phyloP scores from a whole-genome alignment of 2,113 vertebrate species.

The Hypocryptadius cinnamomeus region DNA sequence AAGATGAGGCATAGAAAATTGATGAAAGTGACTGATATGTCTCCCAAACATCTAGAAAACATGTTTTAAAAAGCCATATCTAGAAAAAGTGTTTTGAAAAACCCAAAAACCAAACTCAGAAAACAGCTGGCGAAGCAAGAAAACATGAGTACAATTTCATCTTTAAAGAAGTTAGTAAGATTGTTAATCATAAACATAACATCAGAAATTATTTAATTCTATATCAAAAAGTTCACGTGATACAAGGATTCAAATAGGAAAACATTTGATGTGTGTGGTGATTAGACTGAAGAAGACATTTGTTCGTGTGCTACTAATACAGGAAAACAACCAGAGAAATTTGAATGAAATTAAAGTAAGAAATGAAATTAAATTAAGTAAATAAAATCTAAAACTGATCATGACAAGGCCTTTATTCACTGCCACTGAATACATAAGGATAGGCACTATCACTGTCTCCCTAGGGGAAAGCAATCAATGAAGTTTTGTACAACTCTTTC shows the following conservation, averaged over 20 bases:
- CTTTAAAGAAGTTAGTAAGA: not conserved
- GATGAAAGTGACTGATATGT: not conserved
- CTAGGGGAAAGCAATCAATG: not conserved
- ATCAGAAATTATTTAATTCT: not conserved
- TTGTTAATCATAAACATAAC: not conserved
- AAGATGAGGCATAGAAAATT: not conserved
- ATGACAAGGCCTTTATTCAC: not conserved
- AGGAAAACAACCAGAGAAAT: not conserved
- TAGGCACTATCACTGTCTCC: not conserved
- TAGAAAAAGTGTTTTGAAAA: not conserved
- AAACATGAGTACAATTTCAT: not conserved
- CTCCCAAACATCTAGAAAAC: not conserved
- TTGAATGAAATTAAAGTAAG: not conserved
- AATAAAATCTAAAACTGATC: not conserved
- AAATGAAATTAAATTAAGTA: not conserved
- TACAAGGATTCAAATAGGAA: not conserved
- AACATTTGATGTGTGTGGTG: not conserved
- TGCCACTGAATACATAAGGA: not conserved
- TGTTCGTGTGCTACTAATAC: not conserved
- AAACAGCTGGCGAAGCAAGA: not conserved
- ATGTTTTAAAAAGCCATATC: not conserved
- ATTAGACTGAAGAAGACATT: not conserved
- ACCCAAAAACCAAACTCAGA: not conserved
- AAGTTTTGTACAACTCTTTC: not conserved
- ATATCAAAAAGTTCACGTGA: not conserved